Conservation (phyloP, 2,888 invertebrate species). For the Platycheirus albimanus region DNA sequence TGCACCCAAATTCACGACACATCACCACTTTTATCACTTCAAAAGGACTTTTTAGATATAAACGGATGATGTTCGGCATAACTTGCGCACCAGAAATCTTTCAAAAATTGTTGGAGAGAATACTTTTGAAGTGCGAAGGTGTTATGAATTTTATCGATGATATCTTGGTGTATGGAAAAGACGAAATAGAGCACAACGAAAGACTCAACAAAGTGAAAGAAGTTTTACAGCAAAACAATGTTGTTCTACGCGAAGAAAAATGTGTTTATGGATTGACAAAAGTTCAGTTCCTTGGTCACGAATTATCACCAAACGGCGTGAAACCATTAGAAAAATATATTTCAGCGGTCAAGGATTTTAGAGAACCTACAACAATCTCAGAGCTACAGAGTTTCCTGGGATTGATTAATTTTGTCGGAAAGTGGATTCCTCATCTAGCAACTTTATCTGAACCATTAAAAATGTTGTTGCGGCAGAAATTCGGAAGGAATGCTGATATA, state of each 20-base stretch:
- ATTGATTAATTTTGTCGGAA: no score
- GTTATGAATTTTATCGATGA: no score
- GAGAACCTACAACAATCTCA: slow-evolving; percentile 13
- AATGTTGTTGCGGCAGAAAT: slow-evolving; percentile 19
- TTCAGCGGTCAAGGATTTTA: slow-evolving; percentile 22
- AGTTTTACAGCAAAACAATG: slow-evolving; percentile 14
- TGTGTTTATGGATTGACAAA: slow-evolving; percentile 3
- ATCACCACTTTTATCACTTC: slow-evolving; percentile 78
- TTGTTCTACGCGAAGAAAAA: slow-evolving; percentile 3
- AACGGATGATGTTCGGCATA: slow-evolving; percentile 80
- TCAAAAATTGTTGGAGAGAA: no score
- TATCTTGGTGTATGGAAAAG: slow-evolving; percentile 2
- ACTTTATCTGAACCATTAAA: slow-evolving; percentile 14
- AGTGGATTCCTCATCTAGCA: slow-evolving; percentile 24
- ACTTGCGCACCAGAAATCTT: slow-evolving; percentile 81
- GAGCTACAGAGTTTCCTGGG: slow-evolving; percentile 20
- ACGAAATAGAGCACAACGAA: slow-evolving; percentile 6
- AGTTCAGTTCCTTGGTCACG: slow-evolving; percentile 25
- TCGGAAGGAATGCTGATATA: slow-evolving; percentile 9
- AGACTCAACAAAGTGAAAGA: slow-evolving; percentile 12
- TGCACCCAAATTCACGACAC: slow-evolving; percentile 3
- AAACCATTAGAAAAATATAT: slow-evolving; percentile 20
- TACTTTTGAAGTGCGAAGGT: no score
- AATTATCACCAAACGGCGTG: slow-evolving; percentile 7
- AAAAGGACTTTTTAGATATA: slow-evolving; percentile 79